Conservation (phyloP, 1,140 invertebrate genomes). For the Pentalonia nigronervosa region DNA sequence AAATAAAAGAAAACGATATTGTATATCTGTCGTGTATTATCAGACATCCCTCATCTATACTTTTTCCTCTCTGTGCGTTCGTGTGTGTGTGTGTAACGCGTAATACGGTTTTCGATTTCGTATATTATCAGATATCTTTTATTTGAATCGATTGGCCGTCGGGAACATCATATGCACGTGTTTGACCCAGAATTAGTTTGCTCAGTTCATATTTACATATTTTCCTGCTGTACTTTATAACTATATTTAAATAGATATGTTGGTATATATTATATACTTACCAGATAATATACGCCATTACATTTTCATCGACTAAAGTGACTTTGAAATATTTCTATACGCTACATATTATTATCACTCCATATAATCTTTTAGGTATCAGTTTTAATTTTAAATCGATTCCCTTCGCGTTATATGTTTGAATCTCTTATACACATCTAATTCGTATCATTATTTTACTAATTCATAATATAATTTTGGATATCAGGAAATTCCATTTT, state of each 20-base stretch:
- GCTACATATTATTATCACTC: background rate
- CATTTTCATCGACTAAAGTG: background rate
- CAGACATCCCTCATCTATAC: background rate
- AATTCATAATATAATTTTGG: background rate
- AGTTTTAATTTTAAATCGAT: background rate
- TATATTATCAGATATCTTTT: background rate
- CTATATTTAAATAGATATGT: background rate
- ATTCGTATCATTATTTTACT: background rate
- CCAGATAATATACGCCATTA: background rate
- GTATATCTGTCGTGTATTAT: background rate
- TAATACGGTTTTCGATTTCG: background rate
- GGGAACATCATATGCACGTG: background rate
- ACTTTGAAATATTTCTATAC: background rate
- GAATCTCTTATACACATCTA: background rate
- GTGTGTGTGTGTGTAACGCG: background rate
- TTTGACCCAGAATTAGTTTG: background rate
- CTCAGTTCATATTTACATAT: background rate
- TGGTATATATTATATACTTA: no score
- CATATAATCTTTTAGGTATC: background rate
- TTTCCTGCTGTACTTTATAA: background rate
- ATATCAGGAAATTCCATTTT: background rate
- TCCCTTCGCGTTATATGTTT: background rate
- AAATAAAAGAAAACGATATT: conserved; percentile 20
- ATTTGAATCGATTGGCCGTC: background rate
- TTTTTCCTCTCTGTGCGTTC: background rate